Conservation (phyloP, 2,888 invertebrate genomes). For the Stenotaenia linearis region DNA sequence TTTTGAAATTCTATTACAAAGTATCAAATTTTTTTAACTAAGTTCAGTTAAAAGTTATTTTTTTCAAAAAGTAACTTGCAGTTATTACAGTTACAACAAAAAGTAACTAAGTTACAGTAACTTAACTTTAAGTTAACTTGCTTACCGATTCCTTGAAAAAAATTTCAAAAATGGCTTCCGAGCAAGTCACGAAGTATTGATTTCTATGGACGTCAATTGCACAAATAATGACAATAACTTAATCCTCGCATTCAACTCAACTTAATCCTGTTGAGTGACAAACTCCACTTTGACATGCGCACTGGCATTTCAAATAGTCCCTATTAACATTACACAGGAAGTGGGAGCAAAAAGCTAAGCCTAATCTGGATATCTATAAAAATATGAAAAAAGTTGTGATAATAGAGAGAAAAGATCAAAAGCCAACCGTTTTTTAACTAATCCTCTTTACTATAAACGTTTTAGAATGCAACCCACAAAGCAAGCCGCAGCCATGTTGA, state of each 20-base stretch:
- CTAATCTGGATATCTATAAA: slow-evolving; percentile 11
- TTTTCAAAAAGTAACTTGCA: too few species aligned
- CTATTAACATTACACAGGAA: neutral
- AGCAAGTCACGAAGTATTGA: neutral
- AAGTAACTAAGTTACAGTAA: too few species aligned
- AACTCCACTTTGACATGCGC: neutral
- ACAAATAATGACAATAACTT: neutral
- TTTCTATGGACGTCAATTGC: slow-evolving; percentile 1
- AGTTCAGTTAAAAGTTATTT: too few species aligned
- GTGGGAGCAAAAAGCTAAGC: neutral
- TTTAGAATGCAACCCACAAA: neutral
- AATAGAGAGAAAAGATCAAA: neutral
- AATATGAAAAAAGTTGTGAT: neutral
- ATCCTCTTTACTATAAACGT: slow-evolving; percentile 7
- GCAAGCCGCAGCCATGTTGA: neutral
- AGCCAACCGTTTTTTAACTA: neutral
- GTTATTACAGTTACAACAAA: too few species aligned
- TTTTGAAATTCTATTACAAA: too few species aligned
- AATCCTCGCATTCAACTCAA: neutral
- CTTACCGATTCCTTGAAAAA: too few species aligned
- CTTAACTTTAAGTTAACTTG: too few species aligned
- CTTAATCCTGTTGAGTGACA: slow-evolving; percentile 12
- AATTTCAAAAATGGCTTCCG: too few species aligned
- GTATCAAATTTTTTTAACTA: too few species aligned
- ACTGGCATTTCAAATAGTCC: neutral